phyloP scores from a whole-genome alignment of 1,140 invertebrate species.

The Brachystomella parvula region DNA sequence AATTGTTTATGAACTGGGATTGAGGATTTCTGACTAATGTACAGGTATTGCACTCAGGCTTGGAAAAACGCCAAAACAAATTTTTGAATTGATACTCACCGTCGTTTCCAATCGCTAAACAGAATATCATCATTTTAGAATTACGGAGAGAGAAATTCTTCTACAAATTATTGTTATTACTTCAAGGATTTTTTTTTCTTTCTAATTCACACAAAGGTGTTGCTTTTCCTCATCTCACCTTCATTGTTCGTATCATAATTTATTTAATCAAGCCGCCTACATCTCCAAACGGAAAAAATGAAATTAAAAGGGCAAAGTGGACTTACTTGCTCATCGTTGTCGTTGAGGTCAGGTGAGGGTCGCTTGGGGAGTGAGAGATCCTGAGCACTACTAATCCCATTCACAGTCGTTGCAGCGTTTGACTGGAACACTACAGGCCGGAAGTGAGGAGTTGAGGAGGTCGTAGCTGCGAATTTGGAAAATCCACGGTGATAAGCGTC shows the following conservation, averaged over 20 bases:
- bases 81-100: constrained; percentile 6
- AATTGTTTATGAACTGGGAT: not conserved
- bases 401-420: constrained; percentile 6
- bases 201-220: too few relatives aligned
- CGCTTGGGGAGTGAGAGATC: constrained; percentile 67
- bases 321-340: constrained; percentile 36
- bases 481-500: constrained; percentile 87
- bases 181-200: not conserved
- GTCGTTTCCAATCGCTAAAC: not conserved
- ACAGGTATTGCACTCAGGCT: not conserved
- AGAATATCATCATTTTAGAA: not conserved
- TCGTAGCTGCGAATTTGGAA: constrained; percentile 56
- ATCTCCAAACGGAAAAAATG: not conserved
- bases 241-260: too few relatives aligned
- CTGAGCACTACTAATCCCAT: constrained; percentile 51
- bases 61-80: not conserved
- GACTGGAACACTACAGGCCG: constrained; percentile 26
- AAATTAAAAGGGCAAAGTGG: not conserved
- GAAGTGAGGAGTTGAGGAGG: constrained; percentile 42
- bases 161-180: not conserved
- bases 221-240: too few relatives aligned
- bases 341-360: constrained; percentile 37
- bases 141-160: not conserved
- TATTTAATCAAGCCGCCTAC: not conserved
- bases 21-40: not conserved